phyloP scores from a whole-genome alignment of 2,888 invertebrate genomes.

The Colletes collaris region DNA sequence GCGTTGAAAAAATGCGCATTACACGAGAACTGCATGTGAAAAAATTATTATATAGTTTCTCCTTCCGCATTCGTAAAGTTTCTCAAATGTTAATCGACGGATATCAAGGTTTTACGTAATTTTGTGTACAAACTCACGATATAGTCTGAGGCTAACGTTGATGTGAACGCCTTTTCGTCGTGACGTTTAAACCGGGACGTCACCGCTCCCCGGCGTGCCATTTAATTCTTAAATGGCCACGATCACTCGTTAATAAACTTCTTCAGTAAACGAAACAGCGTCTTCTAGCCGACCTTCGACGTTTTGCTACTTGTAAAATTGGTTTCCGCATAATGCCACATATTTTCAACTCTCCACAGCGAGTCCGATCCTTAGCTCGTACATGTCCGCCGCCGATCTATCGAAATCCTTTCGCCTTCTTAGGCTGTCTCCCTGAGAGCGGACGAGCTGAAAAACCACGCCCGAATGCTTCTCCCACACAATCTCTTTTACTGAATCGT shows the following conservation, averaged over 20 bases:
- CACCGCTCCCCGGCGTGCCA: slow-evolving; percentile 65
- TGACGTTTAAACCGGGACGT: slow-evolving; percentile 67
- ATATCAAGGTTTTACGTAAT: slow-evolving; percentile 23
- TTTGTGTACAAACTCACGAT: slow-evolving; percentile 52
- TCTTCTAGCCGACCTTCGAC: slow-evolving; percentile 26
- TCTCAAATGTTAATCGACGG: neutral
- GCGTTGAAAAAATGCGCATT: slow-evolving; percentile 1
- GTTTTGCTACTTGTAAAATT: slow-evolving; percentile 3
- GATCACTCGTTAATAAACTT: slow-evolving; percentile 39
- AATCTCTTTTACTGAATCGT: slow-evolving; percentile 47
- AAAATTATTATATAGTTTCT: neutral
- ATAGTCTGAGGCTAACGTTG: slow-evolving; percentile 36
- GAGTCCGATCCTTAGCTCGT: slow-evolving; percentile 4
- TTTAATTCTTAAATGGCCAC: slow-evolving; percentile 63
- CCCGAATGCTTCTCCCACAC: slow-evolving; percentile 69
- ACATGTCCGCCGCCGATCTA: slow-evolving; percentile 14
- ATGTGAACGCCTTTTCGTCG: slow-evolving; percentile 53
- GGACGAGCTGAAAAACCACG: slow-evolving; percentile 72
- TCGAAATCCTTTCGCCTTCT: slow-evolving; percentile 2
- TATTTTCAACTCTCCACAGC: slow-evolving; percentile 27
- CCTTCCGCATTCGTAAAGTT: neutral
- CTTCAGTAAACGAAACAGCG: slow-evolving; percentile 5
- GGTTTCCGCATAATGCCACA: slow-evolving; percentile 31
- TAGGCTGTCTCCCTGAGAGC: neutral
- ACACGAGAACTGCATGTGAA: neutral